A percentile compares a stretch with the other conserved stretches of the same genome.
Conservation (phyloP, 2,797 vertebrate species). For the Etheostoma perlongum region DNA sequence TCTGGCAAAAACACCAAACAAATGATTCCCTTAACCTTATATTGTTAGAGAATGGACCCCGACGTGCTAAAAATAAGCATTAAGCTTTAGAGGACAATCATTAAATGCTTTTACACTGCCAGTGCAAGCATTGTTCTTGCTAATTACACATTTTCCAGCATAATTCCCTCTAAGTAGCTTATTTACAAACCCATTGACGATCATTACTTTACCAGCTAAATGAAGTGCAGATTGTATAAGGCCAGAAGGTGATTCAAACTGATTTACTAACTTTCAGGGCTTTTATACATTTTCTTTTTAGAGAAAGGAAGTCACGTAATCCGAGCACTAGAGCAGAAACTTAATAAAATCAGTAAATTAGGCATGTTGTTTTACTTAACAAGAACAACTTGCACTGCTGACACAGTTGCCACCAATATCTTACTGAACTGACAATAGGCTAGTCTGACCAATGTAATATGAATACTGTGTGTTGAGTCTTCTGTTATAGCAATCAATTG, state of each 20-base stretch:
- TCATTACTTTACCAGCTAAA: constrained; percentile 57
- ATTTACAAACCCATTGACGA: constrained; percentile 66
- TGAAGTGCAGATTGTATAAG: constrained; percentile 50
- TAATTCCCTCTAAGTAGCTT: constrained; percentile 66
- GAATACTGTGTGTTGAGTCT: background rate
- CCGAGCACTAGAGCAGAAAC: constrained; percentile 8
- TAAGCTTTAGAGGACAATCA: constrained; percentile 56
- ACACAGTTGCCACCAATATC: background rate
- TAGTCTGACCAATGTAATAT: background rate
- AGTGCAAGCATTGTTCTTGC: constrained; percentile 54
- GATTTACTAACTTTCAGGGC: constrained; percentile 33
- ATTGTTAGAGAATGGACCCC: constrained; percentile 27
- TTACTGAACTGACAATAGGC: background rate
- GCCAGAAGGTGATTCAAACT: constrained; percentile 35
- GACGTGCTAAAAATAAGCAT: constrained; percentile 35
- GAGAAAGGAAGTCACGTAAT: constrained; percentile 29
- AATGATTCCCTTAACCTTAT: constrained; percentile 33
- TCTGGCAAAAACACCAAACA: constrained; percentile 23
- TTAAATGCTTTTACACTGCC: constrained; percentile 50
- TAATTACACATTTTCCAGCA: constrained; percentile 68
- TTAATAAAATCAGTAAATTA: constrained; percentile 8
- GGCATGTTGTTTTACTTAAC: background rate
- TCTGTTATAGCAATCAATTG: background rate
- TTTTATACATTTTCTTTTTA: constrained; percentile 29
- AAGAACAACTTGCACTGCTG: constrained; percentile 5